Evolutionary conservation across 2,888 invertebrate species (phyloP).

Genomic region (Noctua fimbriata): DNA sequence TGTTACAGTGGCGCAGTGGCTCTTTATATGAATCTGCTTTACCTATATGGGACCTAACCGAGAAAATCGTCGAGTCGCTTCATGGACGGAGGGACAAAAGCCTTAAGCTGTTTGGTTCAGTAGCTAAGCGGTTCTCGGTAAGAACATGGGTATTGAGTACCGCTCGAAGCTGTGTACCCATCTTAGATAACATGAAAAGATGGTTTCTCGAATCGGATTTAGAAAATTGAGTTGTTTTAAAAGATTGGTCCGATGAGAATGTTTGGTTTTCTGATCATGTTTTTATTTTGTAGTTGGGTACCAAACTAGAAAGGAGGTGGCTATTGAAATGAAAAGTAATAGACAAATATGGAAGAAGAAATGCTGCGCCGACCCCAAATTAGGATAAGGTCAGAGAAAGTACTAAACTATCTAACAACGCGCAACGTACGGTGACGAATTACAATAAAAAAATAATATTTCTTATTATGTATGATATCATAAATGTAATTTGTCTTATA

Average conservation of each 20-base stretch:
- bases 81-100: background rate
- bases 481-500: too few species aligned
- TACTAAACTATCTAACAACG: too few species aligned
- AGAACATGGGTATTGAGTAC: constrained; percentile 31
- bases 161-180: constrained; percentile 35
- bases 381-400: too few species aligned
- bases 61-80: background rate
- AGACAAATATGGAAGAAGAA: background rate
- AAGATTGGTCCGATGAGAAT: background rate
- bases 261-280: background rate
- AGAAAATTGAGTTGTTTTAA: constrained; percentile 23
- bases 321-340: background rate
- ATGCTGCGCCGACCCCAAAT: background rate
- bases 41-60: too few species aligned
- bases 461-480: too few species aligned
- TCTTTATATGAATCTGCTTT: background rate
- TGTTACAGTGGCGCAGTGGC: too few species aligned
- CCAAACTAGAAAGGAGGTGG: background rate
- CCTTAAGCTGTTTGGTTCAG: constrained; percentile 20
- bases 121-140: constrained; percentile 11
- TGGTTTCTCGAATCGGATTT: constrained; percentile 45
- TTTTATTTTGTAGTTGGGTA: background rate
- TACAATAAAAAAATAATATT: too few species aligned
- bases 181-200: constrained; percentile 30
- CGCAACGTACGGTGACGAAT: too few species aligned